Evolutionary conservation across 2,113 vertebrate species (phyloP).

Genomic region (Gambusia holbrooki): DNA sequence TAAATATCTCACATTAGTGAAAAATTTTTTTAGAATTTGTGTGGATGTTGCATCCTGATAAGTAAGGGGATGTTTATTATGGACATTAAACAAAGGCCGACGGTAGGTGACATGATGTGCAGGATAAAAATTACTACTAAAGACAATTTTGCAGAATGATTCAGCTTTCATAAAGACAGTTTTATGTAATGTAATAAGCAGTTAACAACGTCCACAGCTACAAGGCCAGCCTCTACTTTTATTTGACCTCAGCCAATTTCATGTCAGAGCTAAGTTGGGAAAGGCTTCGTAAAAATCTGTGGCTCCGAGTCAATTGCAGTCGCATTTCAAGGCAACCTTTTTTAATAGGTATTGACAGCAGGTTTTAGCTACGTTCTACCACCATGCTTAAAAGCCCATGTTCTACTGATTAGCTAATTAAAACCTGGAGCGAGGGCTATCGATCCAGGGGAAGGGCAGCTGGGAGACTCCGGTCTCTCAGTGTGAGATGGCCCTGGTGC

Average conservation of each 20-base stretch:
- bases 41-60: background rate
- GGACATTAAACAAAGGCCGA: background rate
- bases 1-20: background rate
- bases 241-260: constrained; percentile 20
- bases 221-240: background rate
- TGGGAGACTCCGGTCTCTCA: constrained; percentile 62
- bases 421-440: constrained; percentile 73
- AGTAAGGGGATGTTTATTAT: background rate
- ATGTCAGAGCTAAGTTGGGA: constrained; percentile 35
- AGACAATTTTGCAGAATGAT: background rate
- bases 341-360: constrained; percentile 77
- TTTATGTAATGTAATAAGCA: background rate
- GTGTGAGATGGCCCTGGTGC: constrained; percentile 37
- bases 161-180: background rate
- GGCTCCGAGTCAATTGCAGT: constrained; percentile 29
- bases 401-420: constrained; percentile 81
- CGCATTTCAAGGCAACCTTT: constrained; percentile 36
- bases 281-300: constrained; percentile 45
- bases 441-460: constrained; percentile 57
- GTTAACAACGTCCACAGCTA: background rate
- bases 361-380: constrained; percentile 63
- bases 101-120: background rate
- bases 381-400: constrained; percentile 76
- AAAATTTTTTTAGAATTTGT: too few species aligned
- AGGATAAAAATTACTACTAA: background rate